Conservation (phyloP, 2,888 invertebrate genomes). For the Ischnura elegans region DNA sequence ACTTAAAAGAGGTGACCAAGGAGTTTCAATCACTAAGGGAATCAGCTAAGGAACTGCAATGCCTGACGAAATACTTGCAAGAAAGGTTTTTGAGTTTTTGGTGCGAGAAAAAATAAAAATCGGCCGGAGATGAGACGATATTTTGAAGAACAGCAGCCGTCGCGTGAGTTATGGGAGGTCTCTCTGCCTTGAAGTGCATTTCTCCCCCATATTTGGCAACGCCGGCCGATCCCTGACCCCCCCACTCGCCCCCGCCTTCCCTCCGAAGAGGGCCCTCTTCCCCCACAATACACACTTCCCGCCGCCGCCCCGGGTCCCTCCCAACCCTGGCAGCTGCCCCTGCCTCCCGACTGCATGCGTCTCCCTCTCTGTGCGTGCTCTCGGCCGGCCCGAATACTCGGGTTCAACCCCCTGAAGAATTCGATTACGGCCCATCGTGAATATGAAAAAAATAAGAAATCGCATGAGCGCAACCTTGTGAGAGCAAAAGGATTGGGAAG, state of each 20-base stretch:
- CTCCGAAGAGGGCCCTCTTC: neutral
- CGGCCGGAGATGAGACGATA: neutral
- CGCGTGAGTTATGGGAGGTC: constrained; percentile 5
- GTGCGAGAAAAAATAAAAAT: neutral
- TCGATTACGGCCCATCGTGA: constrained; percentile 8
- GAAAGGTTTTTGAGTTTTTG: neutral
- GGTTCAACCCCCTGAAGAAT: neutral
- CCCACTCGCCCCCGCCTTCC: neutral
- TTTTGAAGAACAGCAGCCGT: neutral
- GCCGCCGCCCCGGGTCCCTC: neutral
- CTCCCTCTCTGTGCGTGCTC: neutral
- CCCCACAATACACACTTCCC: neutral
- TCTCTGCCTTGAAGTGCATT: constrained; percentile 1
- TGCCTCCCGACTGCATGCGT: neutral
- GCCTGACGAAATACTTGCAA: no score
- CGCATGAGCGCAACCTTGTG: neutral
- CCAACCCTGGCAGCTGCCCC: neutral
- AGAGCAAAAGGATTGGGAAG: neutral
- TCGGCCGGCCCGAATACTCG: neutral
- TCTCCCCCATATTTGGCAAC: constrained; percentile 49
- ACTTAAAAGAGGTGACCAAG: no score
- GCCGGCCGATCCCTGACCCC: constrained; percentile 51
- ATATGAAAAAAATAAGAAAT: constrained; percentile 16
- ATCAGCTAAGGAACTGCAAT: no score
- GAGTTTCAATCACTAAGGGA: no score